Conservation (phyloP, 64 coral and sea anemone genomes). For the Stylophora pistillata region DNA sequence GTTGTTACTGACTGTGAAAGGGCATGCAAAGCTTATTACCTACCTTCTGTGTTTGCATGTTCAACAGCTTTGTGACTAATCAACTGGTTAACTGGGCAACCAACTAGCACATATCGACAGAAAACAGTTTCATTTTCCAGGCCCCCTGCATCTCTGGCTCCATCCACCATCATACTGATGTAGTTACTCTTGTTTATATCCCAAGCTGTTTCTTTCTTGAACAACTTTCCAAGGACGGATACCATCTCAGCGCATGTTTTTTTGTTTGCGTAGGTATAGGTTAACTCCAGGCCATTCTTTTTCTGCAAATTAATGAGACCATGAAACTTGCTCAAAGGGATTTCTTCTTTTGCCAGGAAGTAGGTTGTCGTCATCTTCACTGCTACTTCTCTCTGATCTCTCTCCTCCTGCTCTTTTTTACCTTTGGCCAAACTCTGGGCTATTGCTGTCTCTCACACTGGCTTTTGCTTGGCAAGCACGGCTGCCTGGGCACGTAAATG, state of each 20-base stretch:
- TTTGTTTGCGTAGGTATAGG: neutral
- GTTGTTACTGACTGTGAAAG: too few relatives aligned
- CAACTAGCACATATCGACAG: neutral
- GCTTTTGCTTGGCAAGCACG: neutral
- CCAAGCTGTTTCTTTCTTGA: neutral
- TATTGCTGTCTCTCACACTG: too few relatives aligned
- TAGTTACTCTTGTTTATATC: neutral
- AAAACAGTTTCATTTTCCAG: neutral
- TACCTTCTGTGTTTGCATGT: neutral
- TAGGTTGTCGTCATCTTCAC: too few relatives aligned
- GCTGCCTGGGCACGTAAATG: neutral
- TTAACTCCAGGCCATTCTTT: neutral
- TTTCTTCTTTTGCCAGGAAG: neutral
- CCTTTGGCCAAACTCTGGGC: too few relatives aligned
- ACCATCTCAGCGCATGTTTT: neutral
- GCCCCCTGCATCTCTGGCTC: neutral
- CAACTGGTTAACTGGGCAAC: neutral
- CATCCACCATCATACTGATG: neutral
- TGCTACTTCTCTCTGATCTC: too few relatives aligned
- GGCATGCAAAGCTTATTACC: slow-evolving; percentile 18
- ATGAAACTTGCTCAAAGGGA: neutral
- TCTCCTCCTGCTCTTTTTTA: too few relatives aligned
- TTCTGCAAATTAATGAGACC: neutral
- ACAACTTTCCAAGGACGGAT: neutral
- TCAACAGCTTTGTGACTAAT: neutral